phyloP scores from a whole-genome alignment of 1,140 invertebrate genomes.

The Proales similis region DNA sequence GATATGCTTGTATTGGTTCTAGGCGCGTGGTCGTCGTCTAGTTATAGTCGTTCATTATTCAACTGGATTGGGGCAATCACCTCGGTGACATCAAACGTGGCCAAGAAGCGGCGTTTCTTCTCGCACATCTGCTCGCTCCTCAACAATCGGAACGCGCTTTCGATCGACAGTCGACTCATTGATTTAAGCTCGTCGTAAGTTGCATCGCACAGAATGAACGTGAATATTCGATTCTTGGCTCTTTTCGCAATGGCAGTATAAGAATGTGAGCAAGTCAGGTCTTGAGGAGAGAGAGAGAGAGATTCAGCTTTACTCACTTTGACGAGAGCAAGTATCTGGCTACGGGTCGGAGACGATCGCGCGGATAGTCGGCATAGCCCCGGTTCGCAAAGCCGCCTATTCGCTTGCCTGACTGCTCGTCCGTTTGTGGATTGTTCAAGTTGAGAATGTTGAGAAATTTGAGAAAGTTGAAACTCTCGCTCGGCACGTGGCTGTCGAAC shows the following conservation, averaged over 20 bases:
- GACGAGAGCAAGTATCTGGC: conserved; percentile 23
- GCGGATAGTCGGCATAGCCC: conserved; percentile 5
- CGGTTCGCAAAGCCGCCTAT: no score
- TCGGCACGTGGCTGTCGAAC: conserved; percentile 22
- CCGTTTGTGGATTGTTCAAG: conserved; percentile 25
- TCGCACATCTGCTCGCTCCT: no score
- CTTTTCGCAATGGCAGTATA: background rate
- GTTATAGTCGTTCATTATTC: no score
- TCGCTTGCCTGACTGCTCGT: background rate
- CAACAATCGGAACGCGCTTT: conserved; percentile 34
- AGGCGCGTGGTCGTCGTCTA: no score
- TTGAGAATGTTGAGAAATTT: conserved; percentile 30
- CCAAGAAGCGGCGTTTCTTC: no score
- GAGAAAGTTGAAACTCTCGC: conserved; percentile 5
- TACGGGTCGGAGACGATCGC: conserved; percentile 7
- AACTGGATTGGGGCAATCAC: no score
- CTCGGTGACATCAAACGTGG: no score
- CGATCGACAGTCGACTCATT: conserved; percentile 25
- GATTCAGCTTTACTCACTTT: background rate
- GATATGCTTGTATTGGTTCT: no score
- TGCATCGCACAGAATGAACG: conserved; percentile 23
- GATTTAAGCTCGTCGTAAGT: conserved; percentile 14
- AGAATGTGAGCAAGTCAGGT: background rate
- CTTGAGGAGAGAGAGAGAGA: no score
- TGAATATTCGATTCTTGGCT: conserved; percentile 9